Base-by-base conservation (phyloP, 2,113 vertebrate species). In the Petrocephalus microphthalmus region DNA sequence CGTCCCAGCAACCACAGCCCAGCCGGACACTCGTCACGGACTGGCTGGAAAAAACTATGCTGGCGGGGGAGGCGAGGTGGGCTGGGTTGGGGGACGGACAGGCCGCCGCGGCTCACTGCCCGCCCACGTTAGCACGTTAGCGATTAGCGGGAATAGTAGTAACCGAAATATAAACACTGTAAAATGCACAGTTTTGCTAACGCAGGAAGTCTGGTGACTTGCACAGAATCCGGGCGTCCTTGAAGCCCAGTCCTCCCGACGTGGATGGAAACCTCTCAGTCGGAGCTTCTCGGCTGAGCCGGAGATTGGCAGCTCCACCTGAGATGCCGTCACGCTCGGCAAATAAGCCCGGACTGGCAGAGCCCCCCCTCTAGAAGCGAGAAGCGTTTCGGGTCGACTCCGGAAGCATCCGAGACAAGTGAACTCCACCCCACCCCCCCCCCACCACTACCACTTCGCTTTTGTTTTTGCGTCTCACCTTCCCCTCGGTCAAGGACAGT, bases 401-500 rank as follows among this genome's bases (percentile, higher is more conserved):
- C 37, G 37, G 56, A 64, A 37, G 42, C 56, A 51, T 86, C 85
- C 57, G 85, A 51, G 7, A 57, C 52, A n/a, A 87, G 86, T 25
- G 53, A n/a, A 22, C 53, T n/a, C 57, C 52, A 10, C 13, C 13
- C 52, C 22, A 6, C 2, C 57, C 60, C 60, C n/a, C 60, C 3
- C 20, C 7, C n/a, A n/a, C n/a, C n/a, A n/a, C n/a, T n/a, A 60
- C 6, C 15, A 6, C 29, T 42, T 42, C 15, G 7, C n/a, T 45
- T 37, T 87, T 87, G 33, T 22, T 87, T 47, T 87, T 25, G 7
- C 3, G 19, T 87, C n/a, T 64, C 56, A 64, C 86, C 86, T 64
- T 64, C 29, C 54, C 42, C 20, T 25, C 33, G 52, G 42, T 47
- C 22, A 47, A 67, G 37, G 45, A 67, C 54, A 64, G 37, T 87